Percentiles rank a stretch among this genome's conserved stretches.
Evolutionary conservation across 2,888 invertebrate genomes (phyloP).

Genomic region (Ichneumoninae sp.): DNA sequence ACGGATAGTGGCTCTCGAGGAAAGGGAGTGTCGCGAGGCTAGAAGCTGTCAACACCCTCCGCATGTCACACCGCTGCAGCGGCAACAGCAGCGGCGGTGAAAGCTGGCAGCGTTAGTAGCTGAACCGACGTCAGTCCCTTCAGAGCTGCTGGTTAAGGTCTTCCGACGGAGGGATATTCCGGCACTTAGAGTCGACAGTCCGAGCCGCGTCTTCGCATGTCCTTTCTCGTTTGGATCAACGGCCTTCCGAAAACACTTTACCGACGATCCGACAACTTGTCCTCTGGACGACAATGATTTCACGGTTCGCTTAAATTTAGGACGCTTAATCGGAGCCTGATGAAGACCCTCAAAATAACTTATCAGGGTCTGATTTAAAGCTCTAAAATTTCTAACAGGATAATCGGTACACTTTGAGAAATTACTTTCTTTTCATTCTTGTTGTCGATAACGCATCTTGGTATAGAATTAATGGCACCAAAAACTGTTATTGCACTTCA

Average conservation of each 20-base stretch:
- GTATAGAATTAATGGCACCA: too few relatives aligned
- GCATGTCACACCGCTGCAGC: constrained; percentile 59
- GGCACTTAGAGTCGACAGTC: constrained; percentile 72
- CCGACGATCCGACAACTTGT: not conserved
- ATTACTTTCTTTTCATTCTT: too few relatives aligned
- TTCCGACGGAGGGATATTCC: constrained; percentile 69
- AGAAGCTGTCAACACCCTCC: constrained; percentile 74
- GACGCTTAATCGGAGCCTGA: not conserved
- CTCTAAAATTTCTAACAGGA: too few relatives aligned
- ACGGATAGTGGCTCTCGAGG: constrained; percentile 36
- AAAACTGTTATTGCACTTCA: too few relatives aligned
- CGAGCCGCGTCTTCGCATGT: constrained; percentile 61
- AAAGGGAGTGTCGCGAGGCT: constrained; percentile 66
- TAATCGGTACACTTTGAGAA: too few relatives aligned
- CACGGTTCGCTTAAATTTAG: not conserved
- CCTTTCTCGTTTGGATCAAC: constrained; percentile 49
- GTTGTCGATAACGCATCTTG: too few relatives aligned
- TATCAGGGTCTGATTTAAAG: too few relatives aligned
- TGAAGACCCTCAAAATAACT: too few relatives aligned
- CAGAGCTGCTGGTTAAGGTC: constrained; percentile 62
- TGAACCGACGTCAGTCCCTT: constrained; percentile 75
- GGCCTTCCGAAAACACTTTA: constrained; percentile 50
- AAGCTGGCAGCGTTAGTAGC: constrained; percentile 40
- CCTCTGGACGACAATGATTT: not conserved
- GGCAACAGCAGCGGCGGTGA: constrained; percentile 41